Evolutionary conservation across 2,888 invertebrate species (phyloP).

Genomic region (Leucoptera coffeella): DNA sequence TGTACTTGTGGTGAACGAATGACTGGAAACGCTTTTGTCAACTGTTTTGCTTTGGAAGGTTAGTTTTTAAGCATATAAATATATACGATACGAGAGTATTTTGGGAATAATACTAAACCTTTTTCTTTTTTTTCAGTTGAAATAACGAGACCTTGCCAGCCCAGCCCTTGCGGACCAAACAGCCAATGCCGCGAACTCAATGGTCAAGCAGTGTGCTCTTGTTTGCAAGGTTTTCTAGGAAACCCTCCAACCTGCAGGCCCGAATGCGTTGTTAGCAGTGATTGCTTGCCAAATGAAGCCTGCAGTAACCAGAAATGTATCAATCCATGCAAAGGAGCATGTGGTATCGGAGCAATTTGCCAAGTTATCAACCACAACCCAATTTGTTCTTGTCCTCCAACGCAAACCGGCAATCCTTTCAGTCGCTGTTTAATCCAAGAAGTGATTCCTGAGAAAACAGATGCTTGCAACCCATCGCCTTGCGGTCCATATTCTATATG

Average conservation of each 20-base stretch:
- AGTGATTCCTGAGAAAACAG: slow-evolving; percentile 39
- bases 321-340: slow-evolving; percentile 78
- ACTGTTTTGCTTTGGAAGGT: slow-evolving; percentile 48
- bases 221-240: slow-evolving; percentile 64
- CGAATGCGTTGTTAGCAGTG: slow-evolving; percentile 68
- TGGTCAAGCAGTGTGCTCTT: slow-evolving; percentile 67
- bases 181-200: slow-evolving; percentile 70
- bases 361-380: slow-evolving; percentile 77
- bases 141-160: slow-evolving; percentile 27
- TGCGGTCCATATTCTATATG: slow-evolving; percentile 78
- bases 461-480: slow-evolving; percentile 73
- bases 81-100: neutral
- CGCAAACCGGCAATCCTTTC: slow-evolving; percentile 72
- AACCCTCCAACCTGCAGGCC: slow-evolving; percentile 73
- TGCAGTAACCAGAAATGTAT: slow-evolving; percentile 75
- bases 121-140: slow-evolving; percentile 18
- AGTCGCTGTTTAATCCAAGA: slow-evolving; percentile 53
- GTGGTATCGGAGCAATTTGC: slow-evolving; percentile 69
- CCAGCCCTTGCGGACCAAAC: slow-evolving; percentile 72
- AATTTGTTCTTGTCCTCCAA: slow-evolving; percentile 65
- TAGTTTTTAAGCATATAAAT: slow-evolving; percentile 6
- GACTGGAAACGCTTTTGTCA: slow-evolving; percentile 62
- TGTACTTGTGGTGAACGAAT: slow-evolving; percentile 63
- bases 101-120: neutral
- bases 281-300: slow-evolving; percentile 67